Evolutionary conservation across 2,797 vertebrate species (phyloP), one percentile per base, ranked within the genome.

Genomic region (Mionectes olivaceus): DNA sequence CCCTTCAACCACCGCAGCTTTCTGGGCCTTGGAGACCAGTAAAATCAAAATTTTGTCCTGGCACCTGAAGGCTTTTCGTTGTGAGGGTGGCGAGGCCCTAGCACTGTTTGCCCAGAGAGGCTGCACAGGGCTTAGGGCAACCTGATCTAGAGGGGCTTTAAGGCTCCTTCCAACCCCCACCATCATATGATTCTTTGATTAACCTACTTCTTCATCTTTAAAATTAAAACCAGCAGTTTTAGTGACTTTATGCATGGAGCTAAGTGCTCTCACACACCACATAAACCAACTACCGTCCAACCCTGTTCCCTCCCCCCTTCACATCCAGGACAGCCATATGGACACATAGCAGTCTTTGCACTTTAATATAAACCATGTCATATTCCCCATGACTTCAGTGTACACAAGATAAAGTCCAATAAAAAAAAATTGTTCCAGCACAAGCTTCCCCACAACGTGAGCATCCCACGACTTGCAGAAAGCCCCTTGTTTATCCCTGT

Each of bases 1-100:
- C 1, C 1, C 1, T 12, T 2, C 0, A 9, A 0, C 1, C 0
- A 0, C 6, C 32, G 8, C 9, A 1, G 11, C 2, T 3, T 19
- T 39, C 13, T 25, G n/a, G 24, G 24, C 5, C 19, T 17, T 52
- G 27, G 33, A 35, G 23, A 35, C 56, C 15, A 11, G 56, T 59
- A 37, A 59, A 25, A 59, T 23, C 24, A 47, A 63, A 55, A 27
- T 17, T 18, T 2, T 10, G 0, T 8, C 13, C 8, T 30, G 33
- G 19, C 3, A 32, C 7, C 4, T 21, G 2, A 19, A 30, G 11
- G 13, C 10, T 43, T 11, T 2, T 8, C 27, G 9, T 9, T n/a
- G 41, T 3, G 49, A 37, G 11, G 11, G 27, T 6, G 9, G 1
- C 0, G 1, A 55, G 41, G 30, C 25, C 47, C 22, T 22, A 27